These are phyloP conservation scores for Limnodromus scolopaceus DNA, from an alignment of 2,797 vertebrate species.

Conservation along the genomic window DNA sequence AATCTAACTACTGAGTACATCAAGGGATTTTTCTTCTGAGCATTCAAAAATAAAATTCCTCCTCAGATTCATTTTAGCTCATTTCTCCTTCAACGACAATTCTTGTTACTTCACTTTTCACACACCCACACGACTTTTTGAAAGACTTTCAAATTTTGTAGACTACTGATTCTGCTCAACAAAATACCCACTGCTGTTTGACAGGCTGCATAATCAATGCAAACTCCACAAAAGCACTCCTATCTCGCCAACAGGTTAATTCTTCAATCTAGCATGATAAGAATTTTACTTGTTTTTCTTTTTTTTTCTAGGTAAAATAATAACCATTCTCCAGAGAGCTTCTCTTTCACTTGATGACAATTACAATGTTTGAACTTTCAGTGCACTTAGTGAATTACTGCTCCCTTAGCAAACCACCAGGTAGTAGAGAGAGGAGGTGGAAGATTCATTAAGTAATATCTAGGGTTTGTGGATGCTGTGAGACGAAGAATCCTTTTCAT, in stretches of 20 bases:
- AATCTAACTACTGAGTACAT: slow-evolving; percentile 3
- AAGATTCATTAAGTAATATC: not conserved
- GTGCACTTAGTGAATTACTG: not conserved
- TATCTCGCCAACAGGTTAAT: not conserved
- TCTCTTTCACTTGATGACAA: not conserved
- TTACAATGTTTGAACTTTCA: not conserved
- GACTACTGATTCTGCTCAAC: slow-evolving; percentile 23
- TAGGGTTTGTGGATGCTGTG: not conserved
- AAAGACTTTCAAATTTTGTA: slow-evolving; percentile 4
- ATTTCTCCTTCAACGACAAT: slow-evolving; percentile 39
- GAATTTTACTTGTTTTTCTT: not conserved
- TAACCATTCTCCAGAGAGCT: not conserved
- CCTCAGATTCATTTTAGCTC: slow-evolving; percentile 40
- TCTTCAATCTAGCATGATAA: not conserved
- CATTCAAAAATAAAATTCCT: slow-evolving; percentile 21
- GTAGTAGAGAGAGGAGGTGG: not conserved
- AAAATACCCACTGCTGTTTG: slow-evolving; percentile 38
- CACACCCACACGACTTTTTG: slow-evolving; percentile 21
- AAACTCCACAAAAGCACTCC: slow-evolving; percentile 2
- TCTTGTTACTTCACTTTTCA: slow-evolving; percentile 42
- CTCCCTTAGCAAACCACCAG: not conserved
- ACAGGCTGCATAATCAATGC: slow-evolving; percentile 32
- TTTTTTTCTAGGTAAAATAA: not conserved
- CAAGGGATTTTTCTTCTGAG: slow-evolving; percentile 41
- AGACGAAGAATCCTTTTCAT: not conserved